Evolutionary conservation across 2,113 vertebrate species (phyloP), one percentile per base, ranked within the genome.

Genomic region (Verasper variegatus): DNA sequence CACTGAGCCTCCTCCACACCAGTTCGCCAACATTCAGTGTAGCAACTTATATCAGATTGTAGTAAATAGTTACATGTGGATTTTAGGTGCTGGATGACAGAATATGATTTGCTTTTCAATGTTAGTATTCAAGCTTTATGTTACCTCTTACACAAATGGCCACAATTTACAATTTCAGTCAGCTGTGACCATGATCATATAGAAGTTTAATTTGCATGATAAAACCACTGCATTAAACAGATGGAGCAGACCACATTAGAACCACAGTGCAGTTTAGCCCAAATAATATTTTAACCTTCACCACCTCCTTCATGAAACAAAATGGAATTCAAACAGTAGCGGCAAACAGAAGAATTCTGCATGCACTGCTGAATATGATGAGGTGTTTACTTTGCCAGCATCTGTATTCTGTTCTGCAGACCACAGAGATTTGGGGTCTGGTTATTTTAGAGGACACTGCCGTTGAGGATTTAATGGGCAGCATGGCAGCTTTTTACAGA

Each of bases 401-500:
- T 75, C 67, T 80, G 47, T 52, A 76, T 80, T 77, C 47, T 82
- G 65, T 79, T 83, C 61, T 76, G 45, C 59, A 68, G 58, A 76
- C 56, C 63, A 27, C 71, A 67, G 68, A 83, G 68, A 72, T 84
- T 86, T 78, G 69, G 40, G 24, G 51, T 73, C 21, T 65, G 67
- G 74, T 52, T 80, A 54, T 85, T 84, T 87, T 80, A 75, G 72
- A 80, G 78, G 71, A 74, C 66, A 60, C 64, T 59, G 62, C 35
- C 40, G 71, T 24, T 57, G 62, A 64, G 60, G 42, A 73, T 69
- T 66, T 64, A 71, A 76, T 56, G 73, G 62, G 21, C 55, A 15
- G 68, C n/a, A 54, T 13, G 23, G 18, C 66, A 69, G 82, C 62
- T 78, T 65, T 51, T 74, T 66, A 69, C 45, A 51, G 58, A 74